Conservation (phyloP, 2,113 vertebrate species). For the Ceyx margarethae region DNA sequence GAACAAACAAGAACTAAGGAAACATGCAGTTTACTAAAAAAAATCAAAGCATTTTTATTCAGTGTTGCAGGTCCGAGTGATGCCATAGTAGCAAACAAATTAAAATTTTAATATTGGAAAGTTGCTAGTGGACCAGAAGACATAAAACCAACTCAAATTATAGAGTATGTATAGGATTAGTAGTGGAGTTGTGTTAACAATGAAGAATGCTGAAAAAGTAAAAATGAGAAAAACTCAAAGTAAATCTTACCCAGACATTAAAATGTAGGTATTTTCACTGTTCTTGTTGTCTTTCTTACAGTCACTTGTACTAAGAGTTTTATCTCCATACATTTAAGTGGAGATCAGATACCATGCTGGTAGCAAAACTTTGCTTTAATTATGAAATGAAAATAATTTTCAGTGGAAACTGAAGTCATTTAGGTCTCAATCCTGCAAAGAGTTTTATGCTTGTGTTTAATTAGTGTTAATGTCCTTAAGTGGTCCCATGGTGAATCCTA, state of each 20-base stretch:
- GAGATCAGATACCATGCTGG: not conserved
- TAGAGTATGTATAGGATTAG: accelerated
- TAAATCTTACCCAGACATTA: not conserved
- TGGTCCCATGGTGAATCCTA: conserved; percentile 32
- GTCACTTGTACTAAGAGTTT: not conserved
- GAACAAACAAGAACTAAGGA: not conserved
- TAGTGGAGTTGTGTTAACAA: not conserved
- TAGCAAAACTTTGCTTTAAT: conserved; percentile 27
- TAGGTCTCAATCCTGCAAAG: conserved; percentile 35
- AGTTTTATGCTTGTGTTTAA: conserved; percentile 47
- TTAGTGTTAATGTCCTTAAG: conserved; percentile 45
- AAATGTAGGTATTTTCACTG: not conserved
- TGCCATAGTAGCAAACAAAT: not conserved
- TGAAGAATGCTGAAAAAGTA: not conserved
- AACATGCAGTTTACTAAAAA: not conserved
- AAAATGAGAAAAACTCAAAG: not conserved
- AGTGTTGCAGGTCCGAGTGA: not conserved
- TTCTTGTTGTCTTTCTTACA: not conserved
- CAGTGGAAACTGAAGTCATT: conserved; percentile 13
- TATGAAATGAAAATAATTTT: conserved; percentile 42
- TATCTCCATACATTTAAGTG: not conserved
- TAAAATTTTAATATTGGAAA: not conserved
- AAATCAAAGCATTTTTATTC: accelerated
- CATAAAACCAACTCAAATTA: not conserved
- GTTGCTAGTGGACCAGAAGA: not conserved